Evolutionary conservation across 2,797 vertebrate species (phyloP).

Genomic region (Halcyon smyrnensis): DNA sequence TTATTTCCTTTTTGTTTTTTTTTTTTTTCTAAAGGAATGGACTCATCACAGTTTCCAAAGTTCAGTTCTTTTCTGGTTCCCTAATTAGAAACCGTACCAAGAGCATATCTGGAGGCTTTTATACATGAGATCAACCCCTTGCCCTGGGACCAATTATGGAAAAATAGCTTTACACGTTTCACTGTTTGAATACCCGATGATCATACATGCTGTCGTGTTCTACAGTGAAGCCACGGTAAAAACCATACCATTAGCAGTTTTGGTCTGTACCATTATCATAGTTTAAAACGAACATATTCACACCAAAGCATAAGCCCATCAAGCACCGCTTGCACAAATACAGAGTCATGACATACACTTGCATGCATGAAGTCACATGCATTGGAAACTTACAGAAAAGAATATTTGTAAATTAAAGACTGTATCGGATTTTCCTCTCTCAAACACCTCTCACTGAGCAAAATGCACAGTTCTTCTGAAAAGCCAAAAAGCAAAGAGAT

Average conservation of each 20-base stretch:
- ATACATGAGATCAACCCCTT: slow-evolving; percentile 73
- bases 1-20: slow-evolving; percentile 73
- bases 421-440: background rate
- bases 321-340: background rate
- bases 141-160: slow-evolving; percentile 80
- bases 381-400: background rate
- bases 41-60: slow-evolving; percentile 77
- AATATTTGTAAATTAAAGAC: background rate
- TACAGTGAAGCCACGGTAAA: slow-evolving; percentile 52
- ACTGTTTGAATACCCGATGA: slow-evolving; percentile 71
- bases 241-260: slow-evolving; percentile 26
- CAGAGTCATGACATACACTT: background rate
- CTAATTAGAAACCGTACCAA: slow-evolving; percentile 79
- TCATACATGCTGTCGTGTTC: slow-evolving; percentile 70
- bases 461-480: background rate
- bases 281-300: background rate
- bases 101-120: slow-evolving; percentile 74
- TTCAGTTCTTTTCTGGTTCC: slow-evolving; percentile 75
- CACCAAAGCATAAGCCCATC: background rate
- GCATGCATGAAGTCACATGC: background rate
- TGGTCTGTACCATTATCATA: background rate
- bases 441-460: background rate
- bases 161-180: slow-evolving; percentile 74
- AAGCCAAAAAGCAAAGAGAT: accelerated
- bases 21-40: slow-evolving; percentile 53